Base-by-base conservation (phyloP, 1,140 invertebrate genomes). In the Melipona quadrifasciata region DNA sequence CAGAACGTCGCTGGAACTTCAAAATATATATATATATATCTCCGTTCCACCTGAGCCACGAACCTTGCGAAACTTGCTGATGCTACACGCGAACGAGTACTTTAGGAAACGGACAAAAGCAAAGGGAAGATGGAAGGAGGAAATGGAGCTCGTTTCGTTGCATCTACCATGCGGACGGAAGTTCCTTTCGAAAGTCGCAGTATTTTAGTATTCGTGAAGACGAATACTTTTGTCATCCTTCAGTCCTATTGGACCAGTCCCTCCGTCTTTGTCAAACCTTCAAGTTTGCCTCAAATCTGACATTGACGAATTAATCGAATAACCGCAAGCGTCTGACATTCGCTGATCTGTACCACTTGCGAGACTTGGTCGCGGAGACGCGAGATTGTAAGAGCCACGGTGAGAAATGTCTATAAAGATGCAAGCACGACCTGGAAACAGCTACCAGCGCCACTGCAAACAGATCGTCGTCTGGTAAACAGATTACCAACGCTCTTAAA, bases 1-100 rank as follows among this genome's bases (percentile, higher is more conserved):
- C 55, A 16, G 14, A 1, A 77, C 34, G 81, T 34, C n/a, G 34
- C 19, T 61, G 53, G 67, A 83, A 83, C 78, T 78, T 64, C 55
- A n/a, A 55, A 61, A 83, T 53, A 55, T 47, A 47, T 47, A 47
- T 47, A 39, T 39, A 47, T 47, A 47, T 65, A 71, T 83, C 71
- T 53, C 73, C 51, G 53, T 27, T 83, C 39, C 74, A 51, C 65
- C 55, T 27, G 65, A 47, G 8, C 14, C 27, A 3, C 6, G n/a
- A 16, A 53, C 39, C 75, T 68, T 58, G 39, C 27, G 61, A 78
- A 78, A 83, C 75, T 71, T 78, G 75, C 78, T 78, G 71, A 68
- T 16, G 75, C 19, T 19, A 19, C 82, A 61, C 75, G 75, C 75
- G 75, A 83, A 57, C 39, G 11, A 53, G 19, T 53, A 16, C 57